phyloP scores from a whole-genome alignment of 2,113 vertebrate species.

The Danio rerio region DNA sequence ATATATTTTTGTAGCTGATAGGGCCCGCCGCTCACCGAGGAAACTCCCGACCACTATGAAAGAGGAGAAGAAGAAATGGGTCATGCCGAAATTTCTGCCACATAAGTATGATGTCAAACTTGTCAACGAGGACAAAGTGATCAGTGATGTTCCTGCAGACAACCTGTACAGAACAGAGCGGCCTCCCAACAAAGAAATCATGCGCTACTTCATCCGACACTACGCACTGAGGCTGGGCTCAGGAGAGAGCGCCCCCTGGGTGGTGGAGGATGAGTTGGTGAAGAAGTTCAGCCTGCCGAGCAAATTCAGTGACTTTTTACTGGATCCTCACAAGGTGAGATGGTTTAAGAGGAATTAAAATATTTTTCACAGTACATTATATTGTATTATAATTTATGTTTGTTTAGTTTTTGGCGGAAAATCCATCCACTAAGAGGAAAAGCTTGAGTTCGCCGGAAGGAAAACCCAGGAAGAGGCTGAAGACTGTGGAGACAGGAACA shows the following conservation, averaged over 20 bases:
- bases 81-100: slow-evolving; percentile 94
- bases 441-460: slow-evolving; percentile 85
- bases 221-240: slow-evolving; percentile 87
- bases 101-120: slow-evolving; percentile 96
- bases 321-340: slow-evolving; percentile 93
- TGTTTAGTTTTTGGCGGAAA: slow-evolving; percentile 90
- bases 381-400: neutral
- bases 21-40: slow-evolving; percentile 92
- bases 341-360: neutral
- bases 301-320: slow-evolving; percentile 97
- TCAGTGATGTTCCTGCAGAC: slow-evolving; percentile 90
- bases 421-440: slow-evolving; percentile 89
- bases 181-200: slow-evolving; percentile 97
- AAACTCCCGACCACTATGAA: slow-evolving; percentile 92
- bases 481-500: slow-evolving; percentile 71
- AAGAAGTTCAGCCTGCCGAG: slow-evolving; percentile 94
- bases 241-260: slow-evolving; percentile 94
- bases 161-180: slow-evolving; percentile 91
- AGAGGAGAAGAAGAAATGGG: slow-evolving; percentile 95
- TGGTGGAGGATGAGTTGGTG: slow-evolving; percentile 93
- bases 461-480: slow-evolving; percentile 86
- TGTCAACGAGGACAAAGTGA: slow-evolving; percentile 94
- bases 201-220: slow-evolving; percentile 97
- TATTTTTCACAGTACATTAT: neutral
- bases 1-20: slow-evolving; percentile 79